Evolutionary conservation across 2,888 invertebrate species (phyloP).

Genomic region (Trilocha varians): DNA sequence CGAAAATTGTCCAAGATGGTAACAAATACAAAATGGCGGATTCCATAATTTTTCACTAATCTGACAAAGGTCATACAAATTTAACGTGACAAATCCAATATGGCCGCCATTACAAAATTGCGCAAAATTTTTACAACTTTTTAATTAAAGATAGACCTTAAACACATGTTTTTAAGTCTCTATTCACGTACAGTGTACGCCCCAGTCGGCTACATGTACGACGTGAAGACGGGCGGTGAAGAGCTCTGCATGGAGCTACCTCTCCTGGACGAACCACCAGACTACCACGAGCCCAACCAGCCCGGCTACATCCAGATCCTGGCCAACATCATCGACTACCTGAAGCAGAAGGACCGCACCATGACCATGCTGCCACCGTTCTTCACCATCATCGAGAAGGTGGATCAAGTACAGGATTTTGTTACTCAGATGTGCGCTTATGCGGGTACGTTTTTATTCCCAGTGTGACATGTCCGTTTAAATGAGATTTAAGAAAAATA

Average conservation of each 20-base stretch:
- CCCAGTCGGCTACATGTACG: conserved; percentile 49
- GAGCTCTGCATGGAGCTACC: conserved; percentile 44
- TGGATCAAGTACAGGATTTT: conserved; percentile 33
- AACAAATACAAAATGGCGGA: too few relatives aligned
- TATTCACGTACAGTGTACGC: conserved; percentile 28
- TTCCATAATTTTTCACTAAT: too few relatives aligned
- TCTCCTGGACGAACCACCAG: conserved; percentile 18
- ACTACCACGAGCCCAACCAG: too few relatives aligned
- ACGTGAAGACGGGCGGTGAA: conserved; percentile 35
- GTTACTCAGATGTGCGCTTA: conserved; percentile 39
- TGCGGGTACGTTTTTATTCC: conserved; percentile 29
- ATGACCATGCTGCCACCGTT: conserved; percentile 35
- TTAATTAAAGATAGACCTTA: too few relatives aligned
- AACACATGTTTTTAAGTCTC: background rate
- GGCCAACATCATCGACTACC: conserved; percentile 44
- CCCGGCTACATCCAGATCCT: conserved; percentile 38
- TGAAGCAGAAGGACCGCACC: conserved; percentile 27
- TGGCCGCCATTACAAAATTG: too few relatives aligned
- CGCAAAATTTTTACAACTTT: too few relatives aligned
- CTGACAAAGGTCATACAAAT: too few relatives aligned
- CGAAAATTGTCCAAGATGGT: too few relatives aligned
- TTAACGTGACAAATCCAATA: too few relatives aligned
- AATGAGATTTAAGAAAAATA: background rate
- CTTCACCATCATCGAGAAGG: conserved; percentile 50
- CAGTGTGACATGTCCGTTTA: background rate